These are phyloP conservation scores for Ischnus inquisitorius DNA, from an alignment of 2,888 invertebrate genomes.

Conservation along the genomic window DNA sequence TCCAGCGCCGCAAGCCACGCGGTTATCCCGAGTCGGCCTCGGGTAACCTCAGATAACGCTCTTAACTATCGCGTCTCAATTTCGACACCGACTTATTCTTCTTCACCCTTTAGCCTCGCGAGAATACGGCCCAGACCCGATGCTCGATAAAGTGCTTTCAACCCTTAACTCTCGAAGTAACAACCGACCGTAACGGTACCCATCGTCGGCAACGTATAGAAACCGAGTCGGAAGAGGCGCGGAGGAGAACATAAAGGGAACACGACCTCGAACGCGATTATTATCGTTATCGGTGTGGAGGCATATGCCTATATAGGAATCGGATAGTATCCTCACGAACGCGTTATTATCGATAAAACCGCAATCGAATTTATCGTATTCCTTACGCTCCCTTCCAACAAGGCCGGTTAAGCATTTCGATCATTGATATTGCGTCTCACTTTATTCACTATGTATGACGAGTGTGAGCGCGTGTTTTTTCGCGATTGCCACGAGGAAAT, in stretches of 20 bases:
- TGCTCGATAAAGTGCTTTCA: conserved; percentile 55
- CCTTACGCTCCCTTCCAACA: conserved; percentile 21
- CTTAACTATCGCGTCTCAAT: conserved; percentile 77
- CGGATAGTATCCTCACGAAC: conserved; percentile 41
- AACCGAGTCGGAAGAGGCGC: not conserved
- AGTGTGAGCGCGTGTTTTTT: conserved; percentile 12
- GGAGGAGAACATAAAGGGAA: conserved; percentile 16
- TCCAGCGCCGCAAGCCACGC: conserved; percentile 52
- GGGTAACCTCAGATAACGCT: conserved; percentile 71
- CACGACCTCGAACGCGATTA: conserved; percentile 44
- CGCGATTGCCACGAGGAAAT: conserved; percentile 3
- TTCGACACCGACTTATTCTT: conserved; percentile 69
- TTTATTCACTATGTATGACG: conserved; percentile 4
- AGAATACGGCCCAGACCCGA: conserved; percentile 16
- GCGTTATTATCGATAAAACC: conserved; percentile 53
- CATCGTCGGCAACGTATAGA: not conserved
- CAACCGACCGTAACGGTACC: not conserved
- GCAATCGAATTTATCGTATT: conserved; percentile 26
- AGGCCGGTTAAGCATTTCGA: conserved; percentile 8
- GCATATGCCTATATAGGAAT: conserved; percentile 9
- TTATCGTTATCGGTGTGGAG: conserved; percentile 48
- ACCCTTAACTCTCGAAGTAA: conserved; percentile 26
- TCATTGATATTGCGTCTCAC: conserved; percentile 9
- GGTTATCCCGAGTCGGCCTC: conserved; percentile 5
- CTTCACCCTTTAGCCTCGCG: conserved; percentile 42